Evolutionary conservation across 1,140 invertebrate genomes (phyloP), one percentile per base, ranked within the genome.

Genomic region (Drosophila triauraria): DNA sequence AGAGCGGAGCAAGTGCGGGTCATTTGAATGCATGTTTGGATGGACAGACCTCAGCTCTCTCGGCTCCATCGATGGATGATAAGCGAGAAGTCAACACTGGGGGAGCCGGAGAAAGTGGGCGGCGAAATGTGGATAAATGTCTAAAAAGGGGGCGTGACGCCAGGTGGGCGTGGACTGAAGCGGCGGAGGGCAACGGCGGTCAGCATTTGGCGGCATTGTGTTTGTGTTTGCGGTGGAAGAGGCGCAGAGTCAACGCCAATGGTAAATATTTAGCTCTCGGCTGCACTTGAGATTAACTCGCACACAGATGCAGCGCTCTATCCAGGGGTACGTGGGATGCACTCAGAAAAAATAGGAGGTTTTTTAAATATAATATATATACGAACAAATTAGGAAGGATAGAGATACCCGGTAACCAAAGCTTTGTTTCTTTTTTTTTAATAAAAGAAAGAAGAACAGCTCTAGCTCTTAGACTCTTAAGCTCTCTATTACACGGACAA

Each of bases 201-300:
- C 51, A 44, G 43, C 48, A 30, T 27, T n/a, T 38, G 48, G 65
- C 57, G 56, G 57, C 42, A 40, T 27, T 67, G 64, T 67, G 62
- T 47, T 68, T 70, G 62, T 23, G 64, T 54, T 42, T 68, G 67
- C 47, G 67, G 48, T 38, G 42, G 57, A 7, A 58, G 60, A 59
- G 59, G 43, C 70, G 58, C 51, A 71, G 56, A 63, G 70, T 65
- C 65, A 77, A 69, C 71, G 78, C 65, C 65, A 86, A 80, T 82
- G 76, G 84, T 80, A 87, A 87, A 87, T 87, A 87, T 87, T 87
- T 88, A 87, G 80, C 84, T 87, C 84, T 88, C 72, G 83, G 84
- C 84, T 87, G 83, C 83, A 87, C 83, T 87, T 87, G 83, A 87
- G 83, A 87, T 87, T 84, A 87, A 87, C 83, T 86, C 62, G 51